Percentiles rank a stretch among this genome's conserved stretches.
Conservation (phyloP, 2,888 invertebrate species). For the Polylopha cassiicola region DNA sequence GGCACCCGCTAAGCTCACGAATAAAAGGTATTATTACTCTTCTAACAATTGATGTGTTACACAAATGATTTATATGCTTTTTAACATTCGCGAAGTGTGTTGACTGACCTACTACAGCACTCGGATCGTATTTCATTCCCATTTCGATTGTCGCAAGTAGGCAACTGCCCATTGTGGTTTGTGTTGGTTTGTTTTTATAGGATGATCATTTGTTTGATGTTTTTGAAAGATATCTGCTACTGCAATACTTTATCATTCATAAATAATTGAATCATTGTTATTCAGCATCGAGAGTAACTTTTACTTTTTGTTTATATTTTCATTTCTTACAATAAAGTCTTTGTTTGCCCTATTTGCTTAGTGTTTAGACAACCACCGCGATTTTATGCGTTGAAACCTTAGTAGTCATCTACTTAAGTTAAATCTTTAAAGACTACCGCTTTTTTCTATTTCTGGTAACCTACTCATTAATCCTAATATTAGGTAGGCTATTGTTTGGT, state of each 20-base stretch:
- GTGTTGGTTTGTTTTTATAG: constrained; percentile 36
- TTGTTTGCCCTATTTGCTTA: constrained; percentile 33
- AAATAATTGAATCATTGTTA: constrained; percentile 37
- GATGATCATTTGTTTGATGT: constrained; percentile 36
- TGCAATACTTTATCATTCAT: constrained; percentile 35
- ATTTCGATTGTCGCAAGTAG: constrained; percentile 31
- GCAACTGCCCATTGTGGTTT: constrained; percentile 23
- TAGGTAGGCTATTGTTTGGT: too few species aligned
- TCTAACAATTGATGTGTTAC: constrained; percentile 56
- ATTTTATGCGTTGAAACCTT: constrained; percentile 23
- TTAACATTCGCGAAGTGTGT: constrained; percentile 51
- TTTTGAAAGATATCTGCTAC: constrained; percentile 36
- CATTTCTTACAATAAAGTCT: constrained; percentile 27
- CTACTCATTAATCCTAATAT: too few species aligned
- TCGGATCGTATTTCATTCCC: constrained; percentile 36
- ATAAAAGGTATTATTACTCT: constrained; percentile 46
- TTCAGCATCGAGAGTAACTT: constrained; percentile 30
- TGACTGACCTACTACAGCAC: constrained; percentile 48
- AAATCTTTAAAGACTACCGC: too few species aligned
- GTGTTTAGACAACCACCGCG: constrained; percentile 12
- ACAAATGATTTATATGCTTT: constrained; percentile 58
- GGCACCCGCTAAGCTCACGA: constrained; percentile 43
- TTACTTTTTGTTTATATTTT: constrained; percentile 36
- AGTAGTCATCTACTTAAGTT: too few species aligned
- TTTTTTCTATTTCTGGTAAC: not conserved